Percentiles rank a stretch among this genome's conserved stretches.
phyloP scores from a whole-genome alignment of 2,888 invertebrate genomes.

The Cryptocephalus moraei region DNA sequence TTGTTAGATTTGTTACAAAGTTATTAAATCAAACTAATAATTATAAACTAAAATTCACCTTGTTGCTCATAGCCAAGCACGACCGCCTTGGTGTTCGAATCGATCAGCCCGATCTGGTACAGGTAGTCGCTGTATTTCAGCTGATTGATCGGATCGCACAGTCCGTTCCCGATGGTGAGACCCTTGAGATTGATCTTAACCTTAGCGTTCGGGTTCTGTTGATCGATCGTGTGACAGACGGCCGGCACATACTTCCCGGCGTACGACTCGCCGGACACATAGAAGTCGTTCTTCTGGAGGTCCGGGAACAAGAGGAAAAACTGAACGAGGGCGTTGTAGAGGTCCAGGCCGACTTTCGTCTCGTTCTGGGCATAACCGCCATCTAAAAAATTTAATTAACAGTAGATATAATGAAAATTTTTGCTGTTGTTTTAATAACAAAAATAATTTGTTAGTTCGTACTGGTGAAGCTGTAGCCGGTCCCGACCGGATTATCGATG shows the following conservation, averaged over 20 bases:
- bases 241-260: constrained; percentile 72
- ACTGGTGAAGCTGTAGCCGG: constrained; percentile 80
- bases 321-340: constrained; percentile 67
- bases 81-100: constrained; percentile 47
- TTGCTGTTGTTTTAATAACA: no score
- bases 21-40: neutral
- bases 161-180: constrained; percentile 68
- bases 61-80: constrained; percentile 53
- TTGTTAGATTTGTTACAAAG: neutral
- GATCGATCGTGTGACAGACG: constrained; percentile 60
- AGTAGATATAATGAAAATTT: no score
- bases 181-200: constrained; percentile 62
- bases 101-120: constrained; percentile 65
- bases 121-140: constrained; percentile 68
- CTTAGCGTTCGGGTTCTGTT: constrained; percentile 47
- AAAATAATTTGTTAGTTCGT: no score
- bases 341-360: constrained; percentile 66
- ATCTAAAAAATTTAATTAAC: constrained; percentile 27
- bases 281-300: constrained; percentile 65
- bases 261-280: constrained; percentile 83
- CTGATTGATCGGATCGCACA: constrained; percentile 70
- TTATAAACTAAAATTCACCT: constrained; percentile 27
- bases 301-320: constrained; percentile 79
- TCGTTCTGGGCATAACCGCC: constrained; percentile 72
- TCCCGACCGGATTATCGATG: constrained; percentile 81